A percentile compares a stretch with the other conserved stretches of the same genome.
Conservation (phyloP, 2,113 vertebrate genomes). For the Lycocorax pyrrhopterus region DNA sequence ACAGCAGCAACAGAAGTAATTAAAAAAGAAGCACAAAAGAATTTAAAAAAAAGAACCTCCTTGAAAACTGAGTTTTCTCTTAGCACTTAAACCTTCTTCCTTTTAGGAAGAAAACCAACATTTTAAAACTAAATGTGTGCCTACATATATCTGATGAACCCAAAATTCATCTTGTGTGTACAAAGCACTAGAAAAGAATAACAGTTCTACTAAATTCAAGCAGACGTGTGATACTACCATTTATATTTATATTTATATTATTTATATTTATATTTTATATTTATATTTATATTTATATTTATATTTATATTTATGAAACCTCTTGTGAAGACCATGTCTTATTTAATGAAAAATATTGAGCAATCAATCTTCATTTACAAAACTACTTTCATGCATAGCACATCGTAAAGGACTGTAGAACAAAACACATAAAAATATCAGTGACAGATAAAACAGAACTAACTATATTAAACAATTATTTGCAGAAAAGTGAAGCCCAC, state of each 20-base stretch:
- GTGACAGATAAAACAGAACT: constrained; percentile 49
- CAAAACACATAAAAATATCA: constrained; percentile 55
- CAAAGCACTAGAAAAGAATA: neutral
- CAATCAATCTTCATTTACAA: constrained; percentile 52
- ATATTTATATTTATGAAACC: neutral
- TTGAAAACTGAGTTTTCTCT: neutral
- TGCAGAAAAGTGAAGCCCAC: neutral
- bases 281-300: neutral
- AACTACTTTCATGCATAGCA: constrained; percentile 33
- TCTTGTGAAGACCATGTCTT: neutral
- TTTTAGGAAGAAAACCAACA: neutral
- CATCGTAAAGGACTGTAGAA: constrained; percentile 31
- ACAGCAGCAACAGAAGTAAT: constrained; percentile 35
- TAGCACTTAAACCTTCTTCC: neutral
- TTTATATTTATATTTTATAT: neutral
- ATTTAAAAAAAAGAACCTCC: neutral
- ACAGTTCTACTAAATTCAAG: neutral
- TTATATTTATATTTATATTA: neutral
- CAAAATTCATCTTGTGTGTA: neutral
- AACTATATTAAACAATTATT: constrained; percentile 48
- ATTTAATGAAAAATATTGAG: constrained; percentile 15
- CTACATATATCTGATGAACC: neutral
- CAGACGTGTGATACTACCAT: neutral
- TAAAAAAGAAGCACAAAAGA: constrained; percentile 30
- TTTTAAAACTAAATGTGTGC: neutral